A percentile compares a stretch with the other conserved stretches of the same genome.
Evolutionary conservation across 2,888 invertebrate genomes (phyloP).

Genomic region (Pseudococcus longispinus): DNA sequence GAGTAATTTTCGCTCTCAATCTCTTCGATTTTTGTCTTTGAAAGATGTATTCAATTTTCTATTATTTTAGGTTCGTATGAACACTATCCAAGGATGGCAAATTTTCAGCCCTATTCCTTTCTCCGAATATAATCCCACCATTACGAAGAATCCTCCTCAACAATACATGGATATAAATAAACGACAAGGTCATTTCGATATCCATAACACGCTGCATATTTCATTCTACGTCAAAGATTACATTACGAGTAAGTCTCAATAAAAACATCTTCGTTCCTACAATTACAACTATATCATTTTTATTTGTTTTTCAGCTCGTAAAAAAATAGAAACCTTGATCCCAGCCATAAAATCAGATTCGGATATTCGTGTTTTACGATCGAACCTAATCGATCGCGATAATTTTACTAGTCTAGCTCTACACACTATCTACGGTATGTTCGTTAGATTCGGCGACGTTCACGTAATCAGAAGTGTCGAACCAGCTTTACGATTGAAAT

Average conservation of each 20-base stretch:
- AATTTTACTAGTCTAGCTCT: conserved; percentile 58
- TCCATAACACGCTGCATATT: conserved; percentile 74
- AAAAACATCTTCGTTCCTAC: neutral
- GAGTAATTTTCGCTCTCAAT: conserved; percentile 67
- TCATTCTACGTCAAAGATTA: conserved; percentile 88
- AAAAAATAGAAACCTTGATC: conserved; percentile 67
- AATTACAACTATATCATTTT: neutral
- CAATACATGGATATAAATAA: conserved; percentile 73
- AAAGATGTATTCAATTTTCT: conserved; percentile 42
- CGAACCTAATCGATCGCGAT: conserved; percentile 62
- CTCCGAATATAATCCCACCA: conserved; percentile 81
- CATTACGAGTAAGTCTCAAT: conserved; percentile 68
- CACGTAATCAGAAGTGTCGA: conserved; percentile 83
- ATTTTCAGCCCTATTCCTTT: conserved; percentile 92
- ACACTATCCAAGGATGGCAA: conserved; percentile 87
- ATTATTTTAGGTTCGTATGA: conserved; percentile 82
- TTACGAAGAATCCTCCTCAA: conserved; percentile 62
- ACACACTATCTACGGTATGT: conserved; percentile 73
- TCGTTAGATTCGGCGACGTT: conserved; percentile 71
- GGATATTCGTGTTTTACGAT: conserved; percentile 67
- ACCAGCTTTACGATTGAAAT: conserved; percentile 73
- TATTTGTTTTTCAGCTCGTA: conserved; percentile 68
- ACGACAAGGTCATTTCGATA: conserved; percentile 80
- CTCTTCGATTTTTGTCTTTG: too few relatives aligned
- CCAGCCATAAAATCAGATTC: conserved; percentile 72